These are phyloP conservation scores for Camponotus vicinus DNA, from an alignment of 1,140 invertebrate genomes.

Conservation along the genomic window DNA sequence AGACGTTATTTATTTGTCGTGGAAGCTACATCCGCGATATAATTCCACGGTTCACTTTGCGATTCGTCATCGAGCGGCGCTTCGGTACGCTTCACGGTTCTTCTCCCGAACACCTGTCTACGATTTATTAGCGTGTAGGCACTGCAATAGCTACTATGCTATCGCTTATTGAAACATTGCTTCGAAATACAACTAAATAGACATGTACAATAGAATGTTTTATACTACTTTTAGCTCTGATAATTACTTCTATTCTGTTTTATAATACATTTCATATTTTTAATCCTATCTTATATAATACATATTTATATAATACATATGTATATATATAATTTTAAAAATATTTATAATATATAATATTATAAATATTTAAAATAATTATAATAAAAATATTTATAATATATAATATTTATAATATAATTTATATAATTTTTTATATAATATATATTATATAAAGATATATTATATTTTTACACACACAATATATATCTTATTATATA, in stretches of 20 bases:
- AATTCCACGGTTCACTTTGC: constrained; percentile 45
- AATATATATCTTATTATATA: too few relatives aligned
- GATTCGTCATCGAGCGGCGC: constrained; percentile 39
- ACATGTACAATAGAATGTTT: neutral
- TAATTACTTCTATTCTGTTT: neutral
- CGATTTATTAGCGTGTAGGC: constrained; percentile 51
- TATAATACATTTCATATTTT: neutral
- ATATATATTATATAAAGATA: too few relatives aligned
- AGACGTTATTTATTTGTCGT: constrained; percentile 1
- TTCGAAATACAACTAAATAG: constrained; percentile 10
- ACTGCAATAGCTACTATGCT: constrained; percentile 39
- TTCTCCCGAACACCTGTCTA: constrained; percentile 48
- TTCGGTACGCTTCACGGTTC: constrained; percentile 52
- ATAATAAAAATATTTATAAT: too few relatives aligned
- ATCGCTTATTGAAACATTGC: constrained; percentile 23
- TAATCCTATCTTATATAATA: neutral
- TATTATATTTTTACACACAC: too few relatives aligned
- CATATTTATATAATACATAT: too few relatives aligned
- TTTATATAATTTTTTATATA: too few relatives aligned
- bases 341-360: too few relatives aligned
- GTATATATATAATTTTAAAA: too few relatives aligned
- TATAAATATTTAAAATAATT: too few relatives aligned
- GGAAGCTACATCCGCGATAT: constrained; percentile 13
- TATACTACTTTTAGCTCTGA: too few relatives aligned
- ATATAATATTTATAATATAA: too few relatives aligned